Base-by-base conservation (phyloP, 1,140 invertebrate species). In the Zaprionus vittiger region DNA sequence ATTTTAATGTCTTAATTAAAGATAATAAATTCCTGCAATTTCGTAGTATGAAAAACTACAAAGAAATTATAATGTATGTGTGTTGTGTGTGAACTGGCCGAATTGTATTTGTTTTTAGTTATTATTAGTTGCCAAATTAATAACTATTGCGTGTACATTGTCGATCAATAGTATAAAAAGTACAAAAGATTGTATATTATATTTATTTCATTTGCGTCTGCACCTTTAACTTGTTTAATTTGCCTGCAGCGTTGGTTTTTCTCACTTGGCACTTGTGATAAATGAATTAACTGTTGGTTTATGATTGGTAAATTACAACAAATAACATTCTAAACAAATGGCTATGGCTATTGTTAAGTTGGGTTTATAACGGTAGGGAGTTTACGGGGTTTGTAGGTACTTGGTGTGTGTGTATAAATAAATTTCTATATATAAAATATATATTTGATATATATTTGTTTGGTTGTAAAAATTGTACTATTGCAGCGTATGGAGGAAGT, bases 401-500 rank as follows among this genome's bases (percentile, higher is more conserved):
- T 84, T 80, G 81, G 82, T 81, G 73, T 76, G 72, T 87, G 80
- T 91, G 75, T 83, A 78, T 92, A 92, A 80, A 85, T 84, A 75
- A 77, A 89, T 85, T 79, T 90, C 67, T 83, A 75, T 92, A 80
- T 78, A 86, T 87, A 71, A 83, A 80, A 85, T 90, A 84, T 90
- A 91, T 91, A 89, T 89, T 90, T 81, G 68, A 90, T 89, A 89
- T 89, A 89, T 83, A 67, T 77, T 86, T 78, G 69, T 89, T 90
- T 89, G 84, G 84, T 89, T 89, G 81, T 89, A 91, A 91, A 92
- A 90, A 74, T 92, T 92, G 91, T 92, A 92, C 91, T 92, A 92
- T 92, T 92, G 91, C 91, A 92, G 87, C 90, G 91, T 92, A 91
- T 92, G 91, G 91, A 92, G 91, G 91, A 92, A 74, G 62, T 83